Evolutionary conservation across 2,797 vertebrate species (phyloP).

Genomic region (Molossus molossus): DNA sequence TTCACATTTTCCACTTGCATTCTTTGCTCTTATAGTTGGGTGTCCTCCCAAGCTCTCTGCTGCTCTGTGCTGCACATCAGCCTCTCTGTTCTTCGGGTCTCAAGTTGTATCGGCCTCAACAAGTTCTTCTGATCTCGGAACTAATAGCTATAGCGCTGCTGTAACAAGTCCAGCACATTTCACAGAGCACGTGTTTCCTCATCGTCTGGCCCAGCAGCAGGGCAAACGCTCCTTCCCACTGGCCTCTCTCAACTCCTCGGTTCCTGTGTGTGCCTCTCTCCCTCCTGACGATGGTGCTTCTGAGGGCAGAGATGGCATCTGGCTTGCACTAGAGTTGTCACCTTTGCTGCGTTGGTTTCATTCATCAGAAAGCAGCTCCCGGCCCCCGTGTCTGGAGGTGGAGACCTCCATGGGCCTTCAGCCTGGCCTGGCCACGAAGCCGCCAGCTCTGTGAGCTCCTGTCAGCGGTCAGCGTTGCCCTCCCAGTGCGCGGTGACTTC

Average conservation of each 20-base stretch:
- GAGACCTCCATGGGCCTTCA: neutral
- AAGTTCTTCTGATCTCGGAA: neutral
- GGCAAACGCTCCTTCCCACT: neutral
- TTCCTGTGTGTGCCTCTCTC: neutral
- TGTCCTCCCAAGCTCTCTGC: neutral
- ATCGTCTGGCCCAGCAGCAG: no score
- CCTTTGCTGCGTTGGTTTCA: neutral
- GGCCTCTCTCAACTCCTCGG: rapidly evolving
- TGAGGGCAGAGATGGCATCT: neutral
- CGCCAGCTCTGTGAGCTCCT: neutral
- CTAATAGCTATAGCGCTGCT: rapidly evolving
- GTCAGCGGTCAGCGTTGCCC: neutral
- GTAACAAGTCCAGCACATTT: rapidly evolving
- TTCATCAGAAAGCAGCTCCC: neutral
- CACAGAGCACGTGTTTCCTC: rapidly evolving
- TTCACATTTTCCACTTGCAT: rapidly evolving
- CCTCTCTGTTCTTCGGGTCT: neutral
- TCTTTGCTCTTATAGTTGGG: rapidly evolving
- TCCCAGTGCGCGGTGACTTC: neutral
- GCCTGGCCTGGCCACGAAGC: rapidly evolving
- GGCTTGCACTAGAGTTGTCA: no score
- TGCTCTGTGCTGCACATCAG: rapidly evolving
- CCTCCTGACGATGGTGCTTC: neutral
- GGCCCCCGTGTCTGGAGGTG: rapidly evolving
- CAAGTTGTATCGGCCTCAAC: neutral